Evolutionary conservation across 1,140 invertebrate species (phyloP).

Genomic region (Steinernema feltiae): DNA sequence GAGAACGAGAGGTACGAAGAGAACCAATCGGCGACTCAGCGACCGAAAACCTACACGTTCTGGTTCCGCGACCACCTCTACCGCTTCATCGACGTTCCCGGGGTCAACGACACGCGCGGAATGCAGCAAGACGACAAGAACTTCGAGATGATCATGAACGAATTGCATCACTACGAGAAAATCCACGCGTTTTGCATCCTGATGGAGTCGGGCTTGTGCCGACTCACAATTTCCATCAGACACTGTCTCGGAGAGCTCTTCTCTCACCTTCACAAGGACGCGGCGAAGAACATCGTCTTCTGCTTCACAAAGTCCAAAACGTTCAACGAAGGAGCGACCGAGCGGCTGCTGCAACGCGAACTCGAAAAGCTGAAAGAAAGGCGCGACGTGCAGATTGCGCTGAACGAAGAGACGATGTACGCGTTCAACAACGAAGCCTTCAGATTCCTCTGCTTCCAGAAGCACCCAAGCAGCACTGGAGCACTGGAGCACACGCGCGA

Average conservation of each 20-base stretch:
- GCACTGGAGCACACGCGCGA: too few relatives aligned
- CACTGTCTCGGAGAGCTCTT: constrained; percentile 10
- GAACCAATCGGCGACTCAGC: background rate
- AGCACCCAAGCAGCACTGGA: background rate
- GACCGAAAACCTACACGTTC: background rate
- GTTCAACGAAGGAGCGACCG: constrained; percentile 28
- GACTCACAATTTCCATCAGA: background rate
- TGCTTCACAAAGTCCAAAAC: constrained; percentile 39
- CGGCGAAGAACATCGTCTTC: constrained; percentile 40
- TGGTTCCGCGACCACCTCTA: background rate
- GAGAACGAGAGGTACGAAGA: background rate
- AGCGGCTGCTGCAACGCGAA: background rate
- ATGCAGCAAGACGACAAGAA: background rate
- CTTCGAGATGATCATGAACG: background rate
- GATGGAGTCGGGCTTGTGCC: background rate
- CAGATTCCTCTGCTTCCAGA: background rate
- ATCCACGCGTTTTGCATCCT: background rate
- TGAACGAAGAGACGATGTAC: constrained; percentile 21
- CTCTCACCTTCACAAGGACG: constrained; percentile 20
- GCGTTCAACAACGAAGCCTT: constrained; percentile 14
- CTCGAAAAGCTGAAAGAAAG: constrained; percentile 14
- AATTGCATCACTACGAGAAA: background rate
- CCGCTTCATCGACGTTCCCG: background rate
- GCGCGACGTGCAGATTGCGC: background rate
- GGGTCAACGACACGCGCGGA: background rate